Evolutionary conservation across 2,888 invertebrate species (phyloP).

Genomic region (Nomada goodeniana): DNA sequence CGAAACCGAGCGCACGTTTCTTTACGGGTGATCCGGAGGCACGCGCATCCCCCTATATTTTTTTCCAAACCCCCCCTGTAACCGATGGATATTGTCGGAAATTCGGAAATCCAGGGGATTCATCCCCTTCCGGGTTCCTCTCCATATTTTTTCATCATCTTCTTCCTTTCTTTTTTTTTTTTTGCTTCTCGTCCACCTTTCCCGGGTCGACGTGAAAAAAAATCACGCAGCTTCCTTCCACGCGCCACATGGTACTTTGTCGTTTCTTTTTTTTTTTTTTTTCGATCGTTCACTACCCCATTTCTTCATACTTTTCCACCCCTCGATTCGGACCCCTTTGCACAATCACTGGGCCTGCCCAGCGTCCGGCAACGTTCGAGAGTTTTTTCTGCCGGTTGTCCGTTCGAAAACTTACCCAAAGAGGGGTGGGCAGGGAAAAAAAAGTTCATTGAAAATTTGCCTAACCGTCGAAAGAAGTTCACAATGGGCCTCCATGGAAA

Average conservation of each 20-base stretch:
- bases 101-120: constrained; percentile 62
- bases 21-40: constrained; percentile 8
- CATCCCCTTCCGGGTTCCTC: constrained; percentile 54
- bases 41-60: constrained; percentile 42
- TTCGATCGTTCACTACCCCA: background rate
- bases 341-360: constrained; percentile 68
- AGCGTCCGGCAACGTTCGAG: constrained; percentile 76
- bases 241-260: constrained; percentile 81
- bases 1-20: background rate
- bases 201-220: constrained; percentile 54
- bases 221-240: constrained; percentile 73
- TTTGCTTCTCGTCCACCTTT: constrained; percentile 39
- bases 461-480: constrained; percentile 75
- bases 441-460: constrained; percentile 82
- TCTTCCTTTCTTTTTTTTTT: background rate
- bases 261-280: constrained; percentile 69
- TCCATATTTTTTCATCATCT: constrained; percentile 17
- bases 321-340: constrained; percentile 74
- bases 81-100: constrained; percentile 62
- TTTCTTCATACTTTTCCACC: constrained; percentile 53
- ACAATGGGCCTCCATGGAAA: constrained; percentile 61
- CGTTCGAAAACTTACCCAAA: constrained; percentile 38
- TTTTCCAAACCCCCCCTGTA: constrained; percentile 12
- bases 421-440: constrained; percentile 65
- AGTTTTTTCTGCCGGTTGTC: constrained; percentile 19